phyloP scores from a whole-genome alignment of 2,113 vertebrate species.

The Sorex araneus region DNA sequence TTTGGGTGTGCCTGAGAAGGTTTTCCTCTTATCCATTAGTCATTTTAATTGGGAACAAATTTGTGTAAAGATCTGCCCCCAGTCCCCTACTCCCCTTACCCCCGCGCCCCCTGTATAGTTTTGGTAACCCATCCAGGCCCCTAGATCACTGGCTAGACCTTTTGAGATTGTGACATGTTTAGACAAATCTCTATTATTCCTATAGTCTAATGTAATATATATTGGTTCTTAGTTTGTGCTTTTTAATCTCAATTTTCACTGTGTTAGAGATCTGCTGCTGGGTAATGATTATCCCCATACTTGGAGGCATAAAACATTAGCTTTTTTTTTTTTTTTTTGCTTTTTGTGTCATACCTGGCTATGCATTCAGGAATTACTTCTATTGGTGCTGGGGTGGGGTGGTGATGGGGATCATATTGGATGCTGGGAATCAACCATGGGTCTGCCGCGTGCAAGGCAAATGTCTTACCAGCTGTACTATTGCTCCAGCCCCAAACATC shows the following conservation, averaged over 20 bases:
- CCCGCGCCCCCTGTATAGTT: not conserved
- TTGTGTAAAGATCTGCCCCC: not conserved
- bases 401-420: too few species aligned
- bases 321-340: too few species aligned
- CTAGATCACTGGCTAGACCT: not conserved
- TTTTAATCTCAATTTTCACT: not conserved
- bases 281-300: not conserved
- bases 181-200: not conserved
- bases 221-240: not conserved
- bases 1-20: not conserved
- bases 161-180: not conserved
- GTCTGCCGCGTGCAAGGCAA: too few species aligned
- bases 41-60: not conserved
- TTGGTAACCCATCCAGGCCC: not conserved
- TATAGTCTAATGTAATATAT: not conserved
- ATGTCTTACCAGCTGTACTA: too few species aligned
- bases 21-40: not conserved
- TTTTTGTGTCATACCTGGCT: too few species aligned
- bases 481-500: too few species aligned
- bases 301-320: not conserved
- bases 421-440: too few species aligned
- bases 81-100: too few species aligned
- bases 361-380: too few species aligned
- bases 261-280: not conserved
- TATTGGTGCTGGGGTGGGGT: too few species aligned